Evolutionary conservation across 2,113 vertebrate species (phyloP), one percentile per base, ranked within the genome.

Genomic region (Indicator indicator): DNA sequence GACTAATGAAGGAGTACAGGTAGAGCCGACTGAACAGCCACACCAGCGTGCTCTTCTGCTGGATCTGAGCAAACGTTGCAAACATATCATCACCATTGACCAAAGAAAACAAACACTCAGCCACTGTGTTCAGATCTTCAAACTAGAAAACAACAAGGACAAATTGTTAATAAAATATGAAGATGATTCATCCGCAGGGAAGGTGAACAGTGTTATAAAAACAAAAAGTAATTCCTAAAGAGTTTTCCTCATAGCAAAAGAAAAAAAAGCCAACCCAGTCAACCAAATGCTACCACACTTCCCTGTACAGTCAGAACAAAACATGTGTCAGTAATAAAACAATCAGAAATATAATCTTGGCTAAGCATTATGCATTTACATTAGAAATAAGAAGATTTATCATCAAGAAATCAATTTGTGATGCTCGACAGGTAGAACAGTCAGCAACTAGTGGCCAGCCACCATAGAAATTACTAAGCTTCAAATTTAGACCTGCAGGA

Each of bases 81-180:
- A 99, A 99, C 99, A 99, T 99, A 95, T 99, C 99, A n/a, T 99
- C 99, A 1, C 99, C 99, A 0, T 99, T 99, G 97, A 99, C 94
- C 90, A 99, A 97, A 44, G 99, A 99, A 97, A 99, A 99, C 32
- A 99, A 97, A 71, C 99, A 99, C 94, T 99, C 99, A 0, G 99
- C 98, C 24, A 99, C 99, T 0, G 98, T 98, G 93, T 98, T 99
- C 97, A 99, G 97, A 86, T 98, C 98, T 96, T 99, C 99, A 96
- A 99, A 99, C 99, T 99, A 91, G 42, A 88, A 90, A 63, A 16
- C 5, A 93, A 28, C 6, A 5, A 88, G 48, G 23, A 76, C 19
- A 75, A 93, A 73, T 26, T 42, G 62, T 83, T 67, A 86, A 40
- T 17, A 94, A 54, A 68, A 76, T 54, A 12, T 70, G 62, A 82